These are phyloP conservation scores for Brenthis daphne DNA, from an alignment of 2,888 invertebrate species.

Conservation along the genomic window DNA sequence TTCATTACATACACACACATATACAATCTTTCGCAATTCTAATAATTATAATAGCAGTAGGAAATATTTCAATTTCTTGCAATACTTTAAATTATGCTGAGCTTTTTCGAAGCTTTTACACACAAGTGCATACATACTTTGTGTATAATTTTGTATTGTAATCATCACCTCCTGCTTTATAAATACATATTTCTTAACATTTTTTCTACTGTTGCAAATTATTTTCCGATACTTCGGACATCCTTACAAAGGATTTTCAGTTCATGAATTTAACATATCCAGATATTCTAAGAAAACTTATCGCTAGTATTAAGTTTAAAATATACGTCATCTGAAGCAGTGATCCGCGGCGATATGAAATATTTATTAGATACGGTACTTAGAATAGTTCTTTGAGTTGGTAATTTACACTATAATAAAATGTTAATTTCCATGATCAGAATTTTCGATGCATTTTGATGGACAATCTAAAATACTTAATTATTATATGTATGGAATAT, in stretches of 20 bases:
- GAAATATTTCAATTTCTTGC: too few species aligned
- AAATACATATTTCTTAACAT: too few species aligned
- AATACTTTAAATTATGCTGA: too few species aligned
- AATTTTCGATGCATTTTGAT: constrained; percentile 10
- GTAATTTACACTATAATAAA: constrained; percentile 19
- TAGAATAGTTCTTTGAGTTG: constrained; percentile 52
- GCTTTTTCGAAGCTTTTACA: too few species aligned
- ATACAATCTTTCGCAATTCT: too few species aligned
- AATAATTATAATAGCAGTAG: too few species aligned
- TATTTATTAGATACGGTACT: constrained; percentile 58
- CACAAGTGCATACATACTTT: too few species aligned
- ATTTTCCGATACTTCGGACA: neutral
- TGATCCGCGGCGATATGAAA: constrained; percentile 56
- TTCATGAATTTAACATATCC: constrained; percentile 13
- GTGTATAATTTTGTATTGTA: too few species aligned
- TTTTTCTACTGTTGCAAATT: too few species aligned
- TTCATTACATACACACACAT: too few species aligned
- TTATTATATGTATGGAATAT: neutral
- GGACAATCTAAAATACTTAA: neutral
- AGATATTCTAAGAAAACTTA: constrained; percentile 10
- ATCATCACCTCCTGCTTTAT: too few species aligned
- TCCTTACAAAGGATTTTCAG: neutral
- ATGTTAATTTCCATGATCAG: neutral
- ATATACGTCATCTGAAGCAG: constrained; percentile 44
- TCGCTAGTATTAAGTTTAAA: constrained; percentile 42